These are phyloP conservation scores for Linhomoeus sp. DNA, from an alignment of 2,888 invertebrate genomes.

Conservation along the genomic window DNA sequence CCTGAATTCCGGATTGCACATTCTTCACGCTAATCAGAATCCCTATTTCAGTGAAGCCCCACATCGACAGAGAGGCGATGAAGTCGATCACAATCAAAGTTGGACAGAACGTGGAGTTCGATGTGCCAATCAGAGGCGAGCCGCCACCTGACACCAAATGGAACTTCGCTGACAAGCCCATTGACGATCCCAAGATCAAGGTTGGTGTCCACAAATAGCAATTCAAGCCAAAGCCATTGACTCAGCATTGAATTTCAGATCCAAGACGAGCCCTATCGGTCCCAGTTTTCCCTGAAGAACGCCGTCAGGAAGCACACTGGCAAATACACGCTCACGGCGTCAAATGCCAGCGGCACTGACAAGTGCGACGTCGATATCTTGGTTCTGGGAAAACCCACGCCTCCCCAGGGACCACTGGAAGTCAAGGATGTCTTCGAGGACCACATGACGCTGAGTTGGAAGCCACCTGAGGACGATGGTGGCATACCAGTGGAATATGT, in stretches of 20 bases:
- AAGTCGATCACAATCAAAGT: slow-evolving; percentile 32
- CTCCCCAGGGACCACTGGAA: slow-evolving; percentile 29
- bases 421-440: slow-evolving; percentile 35
- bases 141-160: slow-evolving; percentile 34
- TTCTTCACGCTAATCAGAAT: no score
- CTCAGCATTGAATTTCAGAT: slow-evolving; percentile 35
- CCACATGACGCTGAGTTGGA: slow-evolving; percentile 32
- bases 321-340: slow-evolving; percentile 68
- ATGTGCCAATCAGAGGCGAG: slow-evolving; percentile 34
- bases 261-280: slow-evolving; percentile 73
- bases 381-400: slow-evolving; percentile 30
- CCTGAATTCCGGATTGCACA: no score
- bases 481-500: slow-evolving; percentile 30
- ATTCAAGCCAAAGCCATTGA: no score
- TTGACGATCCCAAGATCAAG: not conserved
- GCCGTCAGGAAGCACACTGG: slow-evolving; percentile 64
- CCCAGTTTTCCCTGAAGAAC: slow-evolving; percentile 61
- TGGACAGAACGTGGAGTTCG: slow-evolving; percentile 31
- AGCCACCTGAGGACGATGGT: slow-evolving; percentile 34
- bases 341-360: slow-evolving; percentile 79
- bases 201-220: not conserved
- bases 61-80: slow-evolving; percentile 32
- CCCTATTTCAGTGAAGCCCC: slow-evolving; percentile 30
- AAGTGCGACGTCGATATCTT: slow-evolving; percentile 59
- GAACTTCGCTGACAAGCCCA: slow-evolving; percentile 23